phyloP scores from a whole-genome alignment of 2,888 invertebrate genomes.

The Eupithecia tripunctaria region DNA sequence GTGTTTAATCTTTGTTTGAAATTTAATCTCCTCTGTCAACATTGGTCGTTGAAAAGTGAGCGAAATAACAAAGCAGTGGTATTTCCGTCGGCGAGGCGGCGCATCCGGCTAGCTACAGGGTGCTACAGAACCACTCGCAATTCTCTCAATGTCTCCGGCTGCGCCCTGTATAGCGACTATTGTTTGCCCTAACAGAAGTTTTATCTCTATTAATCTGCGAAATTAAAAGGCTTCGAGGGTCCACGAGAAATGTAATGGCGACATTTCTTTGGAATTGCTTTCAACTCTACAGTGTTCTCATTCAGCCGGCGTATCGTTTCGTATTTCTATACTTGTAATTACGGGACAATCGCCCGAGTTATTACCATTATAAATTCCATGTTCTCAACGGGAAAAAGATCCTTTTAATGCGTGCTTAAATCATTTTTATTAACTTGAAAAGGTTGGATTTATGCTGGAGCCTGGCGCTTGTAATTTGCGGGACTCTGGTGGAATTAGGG shows the following conservation, averaged over 20 bases:
- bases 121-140: constrained; percentile 46
- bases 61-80: constrained; percentile 47
- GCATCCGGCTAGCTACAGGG: constrained; percentile 29
- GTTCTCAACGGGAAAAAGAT: constrained; percentile 71
- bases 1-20: constrained; percentile 9
- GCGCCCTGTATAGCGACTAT: constrained; percentile 54
- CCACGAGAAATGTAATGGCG: constrained; percentile 46
- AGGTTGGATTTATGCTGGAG: constrained; percentile 76
- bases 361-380: constrained; percentile 75
- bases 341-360: constrained; percentile 68
- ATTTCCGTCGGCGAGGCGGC: constrained; percentile 46
- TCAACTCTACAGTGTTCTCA: constrained; percentile 39
- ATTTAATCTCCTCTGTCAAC: constrained; percentile 31
- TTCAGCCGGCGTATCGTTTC: constrained; percentile 33
- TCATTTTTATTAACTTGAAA: constrained; percentile 82
- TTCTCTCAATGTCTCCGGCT: constrained; percentile 54
- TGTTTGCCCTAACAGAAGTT: constrained; percentile 58
- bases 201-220: constrained; percentile 63
- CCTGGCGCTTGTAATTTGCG: constrained; percentile 70
- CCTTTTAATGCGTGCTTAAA: constrained; percentile 79
- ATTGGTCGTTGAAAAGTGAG: constrained; percentile 27
- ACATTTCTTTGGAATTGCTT: constrained; percentile 47
- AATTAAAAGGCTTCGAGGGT: constrained; percentile 56
- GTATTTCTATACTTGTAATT: constrained; percentile 55
- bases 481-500: constrained; percentile 60